These are phyloP conservation scores for Tribolium castaneum DNA, from an alignment of 1,140 invertebrate genomes.

Conservation along the genomic window DNA sequence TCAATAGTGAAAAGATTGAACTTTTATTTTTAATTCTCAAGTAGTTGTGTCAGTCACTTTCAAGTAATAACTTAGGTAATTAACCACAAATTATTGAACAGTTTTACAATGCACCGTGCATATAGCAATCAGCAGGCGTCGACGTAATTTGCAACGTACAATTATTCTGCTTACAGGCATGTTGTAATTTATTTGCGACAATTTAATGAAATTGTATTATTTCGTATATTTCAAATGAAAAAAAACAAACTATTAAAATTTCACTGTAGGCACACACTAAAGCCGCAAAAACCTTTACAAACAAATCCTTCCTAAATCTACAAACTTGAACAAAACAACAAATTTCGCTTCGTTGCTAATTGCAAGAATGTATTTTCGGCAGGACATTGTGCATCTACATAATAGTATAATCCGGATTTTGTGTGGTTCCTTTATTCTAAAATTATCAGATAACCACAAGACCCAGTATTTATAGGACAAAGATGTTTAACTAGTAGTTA, in stretches of 20 bases:
- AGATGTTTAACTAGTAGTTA: background rate
- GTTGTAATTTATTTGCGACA: too few relatives aligned
- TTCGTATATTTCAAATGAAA: background rate
- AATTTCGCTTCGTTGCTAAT: conserved; percentile 9
- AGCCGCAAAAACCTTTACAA: conserved; percentile 1
- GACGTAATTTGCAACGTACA: too few relatives aligned
- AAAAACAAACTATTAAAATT: background rate
- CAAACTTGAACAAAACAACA: background rate
- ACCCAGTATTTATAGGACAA: background rate
- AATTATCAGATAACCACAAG: background rate
- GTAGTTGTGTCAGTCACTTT: too few relatives aligned
- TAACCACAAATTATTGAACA: too few relatives aligned
- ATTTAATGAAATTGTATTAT: too few relatives aligned
- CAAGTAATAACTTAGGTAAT: too few relatives aligned
- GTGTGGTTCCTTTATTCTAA: background rate
- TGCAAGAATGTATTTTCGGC: background rate
- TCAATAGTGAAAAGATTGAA: too few relatives aligned
- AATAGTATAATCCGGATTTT: conserved; percentile 5
- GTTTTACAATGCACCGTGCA: too few relatives aligned
- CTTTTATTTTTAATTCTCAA: too few relatives aligned
- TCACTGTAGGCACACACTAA: background rate
- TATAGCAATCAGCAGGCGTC: too few relatives aligned
- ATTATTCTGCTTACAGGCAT: too few relatives aligned
- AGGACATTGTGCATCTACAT: background rate
- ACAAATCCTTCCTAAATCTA: background rate